Conservation (phyloP, 2,113 vertebrate species). For the Dendropsophus ebraccatus region DNA sequence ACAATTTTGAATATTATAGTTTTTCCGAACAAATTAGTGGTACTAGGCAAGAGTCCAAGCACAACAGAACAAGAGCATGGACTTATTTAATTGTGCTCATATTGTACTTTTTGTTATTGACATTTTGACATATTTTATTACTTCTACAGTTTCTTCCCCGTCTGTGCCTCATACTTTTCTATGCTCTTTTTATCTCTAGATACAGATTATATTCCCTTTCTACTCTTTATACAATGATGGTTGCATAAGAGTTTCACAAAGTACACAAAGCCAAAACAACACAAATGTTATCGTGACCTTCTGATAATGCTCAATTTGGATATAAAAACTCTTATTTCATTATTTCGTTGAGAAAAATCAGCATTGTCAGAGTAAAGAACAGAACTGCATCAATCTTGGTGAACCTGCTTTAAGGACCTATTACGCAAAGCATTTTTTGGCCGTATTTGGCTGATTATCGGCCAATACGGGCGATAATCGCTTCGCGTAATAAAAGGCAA, state of each 20-base stretch:
- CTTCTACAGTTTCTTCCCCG: neutral
- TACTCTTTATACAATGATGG: neutral
- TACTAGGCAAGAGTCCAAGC: neutral
- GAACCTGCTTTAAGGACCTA: no score
- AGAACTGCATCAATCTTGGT: no score
- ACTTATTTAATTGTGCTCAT: neutral
- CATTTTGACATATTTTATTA: conserved; percentile 8
- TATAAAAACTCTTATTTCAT: neutral
- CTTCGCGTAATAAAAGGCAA: no score
- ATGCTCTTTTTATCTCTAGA: neutral
- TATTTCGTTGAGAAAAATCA: no score
- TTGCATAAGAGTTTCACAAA: no score
- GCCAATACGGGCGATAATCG: no score
- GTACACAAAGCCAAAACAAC: neutral
- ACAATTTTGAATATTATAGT: neutral
- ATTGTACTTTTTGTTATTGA: neutral
- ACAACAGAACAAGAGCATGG: neutral
- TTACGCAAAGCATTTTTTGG: no score
- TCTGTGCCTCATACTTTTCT: neutral
- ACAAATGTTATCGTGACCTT: neutral
- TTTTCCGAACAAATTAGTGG: neutral
- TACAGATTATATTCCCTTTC: neutral
- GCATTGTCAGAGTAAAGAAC: no score
- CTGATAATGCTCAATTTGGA: neutral
- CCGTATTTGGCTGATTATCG: no score